Evolutionary conservation across 2,797 vertebrate species (phyloP), one percentile per base, ranked within the genome.

Genomic region (Phoeniculus purpureus): DNA sequence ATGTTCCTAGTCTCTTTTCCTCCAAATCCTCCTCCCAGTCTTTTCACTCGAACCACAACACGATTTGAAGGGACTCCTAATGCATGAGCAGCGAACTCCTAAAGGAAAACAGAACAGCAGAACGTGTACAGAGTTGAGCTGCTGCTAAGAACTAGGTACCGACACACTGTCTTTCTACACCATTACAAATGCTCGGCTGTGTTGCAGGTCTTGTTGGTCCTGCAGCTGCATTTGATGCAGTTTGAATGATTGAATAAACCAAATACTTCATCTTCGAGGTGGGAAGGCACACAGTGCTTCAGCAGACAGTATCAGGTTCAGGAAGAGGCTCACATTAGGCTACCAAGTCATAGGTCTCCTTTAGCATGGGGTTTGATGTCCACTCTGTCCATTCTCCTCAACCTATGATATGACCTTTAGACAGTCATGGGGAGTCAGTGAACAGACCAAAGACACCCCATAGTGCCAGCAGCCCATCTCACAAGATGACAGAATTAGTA

Each of bases 1-100:
- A 97, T 98, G 86, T 94, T 98, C 21, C 99, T 97, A 5, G 98
- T 98, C 91, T 99, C 99, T 94, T 99, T 99, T 34, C 99, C 99
- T 22, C 99, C 99, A 62, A 99, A 99, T 72, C 98, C 99, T 82
- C 99, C 99, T 32, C 99, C 99, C 97, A 99, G 98, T 95, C 99
- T 97, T 97, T 99, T 99, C 77, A 99, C 99, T 55, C 98, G 97
- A 60, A 99, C 98, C 61, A 98, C 94, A 81, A 99, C 89, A 7
- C 98, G 96, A 92, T 98, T 99, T 23, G 96, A 97, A 17, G 99
- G 98, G 27, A 99, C 95, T 8, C 98, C 99, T 88, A 99, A 48
- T 9, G 97, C 98, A 48, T 96, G 97, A 47, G 99, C 98, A 75
- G 98, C 97, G 89, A 98, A 97, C 9, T 88, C 93, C 92, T 97